Evolutionary conservation across 2,888 invertebrate genomes (phyloP).

Genomic region (Pristionchus fissidentatus): DNA sequence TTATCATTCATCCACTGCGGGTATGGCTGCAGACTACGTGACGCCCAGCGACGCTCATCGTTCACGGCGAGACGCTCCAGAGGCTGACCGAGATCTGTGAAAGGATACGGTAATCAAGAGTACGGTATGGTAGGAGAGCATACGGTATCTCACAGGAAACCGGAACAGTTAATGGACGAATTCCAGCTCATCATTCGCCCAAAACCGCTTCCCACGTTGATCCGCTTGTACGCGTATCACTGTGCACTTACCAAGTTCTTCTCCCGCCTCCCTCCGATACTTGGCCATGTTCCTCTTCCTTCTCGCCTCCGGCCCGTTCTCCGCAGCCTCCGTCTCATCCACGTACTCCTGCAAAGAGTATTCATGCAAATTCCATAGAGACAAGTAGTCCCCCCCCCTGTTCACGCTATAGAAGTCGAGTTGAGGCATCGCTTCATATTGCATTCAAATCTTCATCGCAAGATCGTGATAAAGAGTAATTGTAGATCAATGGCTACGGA

Average conservation of each 20-base stretch:
- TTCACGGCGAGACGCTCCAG: not conserved
- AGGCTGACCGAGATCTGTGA: not conserved
- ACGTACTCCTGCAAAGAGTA: not conserved
- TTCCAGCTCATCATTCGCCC: not conserved
- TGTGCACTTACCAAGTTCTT: not conserved
- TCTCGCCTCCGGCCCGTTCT: not conserved
- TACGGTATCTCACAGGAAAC: not conserved
- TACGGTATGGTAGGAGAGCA: not conserved
- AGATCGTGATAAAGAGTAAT: too few species aligned
- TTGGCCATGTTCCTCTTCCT: not conserved
- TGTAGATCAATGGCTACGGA: not conserved
- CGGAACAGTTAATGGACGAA: too few species aligned
- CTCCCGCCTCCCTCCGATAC: slow-evolving; percentile 11
- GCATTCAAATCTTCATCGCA: too few species aligned
- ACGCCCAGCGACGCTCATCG: not conserved
- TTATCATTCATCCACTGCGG: not conserved
- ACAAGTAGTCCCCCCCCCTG: too few species aligned
- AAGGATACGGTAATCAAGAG: not conserved
- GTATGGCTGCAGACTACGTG: not conserved
- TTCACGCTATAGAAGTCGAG: too few species aligned
- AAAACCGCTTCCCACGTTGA: not conserved
- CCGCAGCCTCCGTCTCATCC: not conserved
- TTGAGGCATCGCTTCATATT: too few species aligned
- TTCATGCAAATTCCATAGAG: too few species aligned
- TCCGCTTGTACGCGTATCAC: not conserved